Percentiles rank a stretch among this genome's conserved stretches.
Conservation (phyloP, 2,797 vertebrate species). For the Podarcis lilfordi region DNA sequence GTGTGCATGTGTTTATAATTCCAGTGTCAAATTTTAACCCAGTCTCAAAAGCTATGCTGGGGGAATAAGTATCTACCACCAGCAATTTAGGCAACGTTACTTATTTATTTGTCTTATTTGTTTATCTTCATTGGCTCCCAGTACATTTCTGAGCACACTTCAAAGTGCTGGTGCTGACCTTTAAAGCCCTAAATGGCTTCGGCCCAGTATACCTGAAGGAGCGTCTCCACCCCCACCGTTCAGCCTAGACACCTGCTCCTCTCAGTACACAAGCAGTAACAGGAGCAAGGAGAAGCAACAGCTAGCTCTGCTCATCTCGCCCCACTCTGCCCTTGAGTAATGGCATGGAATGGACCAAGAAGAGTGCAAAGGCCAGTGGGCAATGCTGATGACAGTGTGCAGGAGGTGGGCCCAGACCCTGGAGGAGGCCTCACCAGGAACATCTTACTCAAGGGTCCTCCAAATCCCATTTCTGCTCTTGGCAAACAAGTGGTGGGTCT, state of each 20-base stretch:
- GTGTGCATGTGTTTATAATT: conserved; percentile 11
- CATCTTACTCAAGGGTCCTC: background rate
- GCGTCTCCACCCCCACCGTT: no score
- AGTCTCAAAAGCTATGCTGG: conserved; percentile 4
- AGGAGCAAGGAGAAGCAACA: background rate
- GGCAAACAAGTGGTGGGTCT: background rate
- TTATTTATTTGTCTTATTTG: background rate
- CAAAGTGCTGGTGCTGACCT: no score
- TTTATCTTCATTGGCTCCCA: no score
- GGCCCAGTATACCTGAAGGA: no score
- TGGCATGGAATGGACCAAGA: no score
- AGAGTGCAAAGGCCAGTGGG: background rate
- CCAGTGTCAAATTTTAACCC: conserved; percentile 20
- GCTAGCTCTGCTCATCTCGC: background rate
- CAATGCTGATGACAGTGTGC: background rate
- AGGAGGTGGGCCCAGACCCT: background rate
- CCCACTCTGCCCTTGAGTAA: background rate
- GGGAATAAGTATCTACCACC: background rate
- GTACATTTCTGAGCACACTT: no score
- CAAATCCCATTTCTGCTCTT: background rate
- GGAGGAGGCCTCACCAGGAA: no score
- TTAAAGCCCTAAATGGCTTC: no score
- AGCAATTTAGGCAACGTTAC: background rate
- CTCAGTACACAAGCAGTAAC: background rate
- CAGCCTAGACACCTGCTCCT: background rate